Percentiles rank a stretch among this genome's conserved stretches.
Conservation (phyloP, 2,113 vertebrate species). For the Danionella cerebrum region DNA sequence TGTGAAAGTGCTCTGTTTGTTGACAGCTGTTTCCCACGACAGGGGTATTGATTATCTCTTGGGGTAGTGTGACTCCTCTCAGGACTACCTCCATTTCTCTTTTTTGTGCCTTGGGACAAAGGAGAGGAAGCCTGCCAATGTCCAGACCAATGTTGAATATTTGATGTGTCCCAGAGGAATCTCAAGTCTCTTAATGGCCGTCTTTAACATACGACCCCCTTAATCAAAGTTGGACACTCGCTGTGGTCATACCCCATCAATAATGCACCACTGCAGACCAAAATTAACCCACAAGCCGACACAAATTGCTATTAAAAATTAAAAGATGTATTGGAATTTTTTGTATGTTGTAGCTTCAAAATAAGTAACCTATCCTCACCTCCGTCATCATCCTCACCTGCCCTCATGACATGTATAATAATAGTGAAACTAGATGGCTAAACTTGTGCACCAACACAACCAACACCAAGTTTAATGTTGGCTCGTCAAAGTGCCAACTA, state of each 20-base stretch:
- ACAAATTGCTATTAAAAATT: not conserved
- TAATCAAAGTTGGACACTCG: conserved; percentile 20
- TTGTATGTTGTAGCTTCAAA: no score
- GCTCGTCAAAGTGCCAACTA: no score
- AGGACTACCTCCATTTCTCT: not conserved
- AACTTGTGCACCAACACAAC: no score
- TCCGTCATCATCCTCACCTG: no score
- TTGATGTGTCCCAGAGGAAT: conserved; percentile 27
- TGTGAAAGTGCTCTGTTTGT: conserved; percentile 41
- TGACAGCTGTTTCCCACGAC: conserved; percentile 39
- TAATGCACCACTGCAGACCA: not conserved
- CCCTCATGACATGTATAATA: no score
- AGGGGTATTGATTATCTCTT: conserved; percentile 36
- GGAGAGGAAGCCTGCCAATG: conserved; percentile 9
- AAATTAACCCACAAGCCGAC: not conserved
- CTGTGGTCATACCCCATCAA: conserved; percentile 14
- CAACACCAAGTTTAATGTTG: no score
- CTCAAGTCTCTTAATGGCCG: conserved; percentile 28
- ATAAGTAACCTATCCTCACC: no score
- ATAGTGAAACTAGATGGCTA: no score
- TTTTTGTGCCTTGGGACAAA: not conserved
- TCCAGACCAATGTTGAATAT: conserved; percentile 30
- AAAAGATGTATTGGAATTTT: not conserved
- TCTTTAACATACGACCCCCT: conserved; percentile 30
- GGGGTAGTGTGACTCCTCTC: conserved; percentile 2